Percentiles rank a stretch among this genome's conserved stretches.
These are phyloP conservation scores for Epinotia ramella DNA, from an alignment of 2,888 invertebrate species.

Conservation along the genomic window DNA sequence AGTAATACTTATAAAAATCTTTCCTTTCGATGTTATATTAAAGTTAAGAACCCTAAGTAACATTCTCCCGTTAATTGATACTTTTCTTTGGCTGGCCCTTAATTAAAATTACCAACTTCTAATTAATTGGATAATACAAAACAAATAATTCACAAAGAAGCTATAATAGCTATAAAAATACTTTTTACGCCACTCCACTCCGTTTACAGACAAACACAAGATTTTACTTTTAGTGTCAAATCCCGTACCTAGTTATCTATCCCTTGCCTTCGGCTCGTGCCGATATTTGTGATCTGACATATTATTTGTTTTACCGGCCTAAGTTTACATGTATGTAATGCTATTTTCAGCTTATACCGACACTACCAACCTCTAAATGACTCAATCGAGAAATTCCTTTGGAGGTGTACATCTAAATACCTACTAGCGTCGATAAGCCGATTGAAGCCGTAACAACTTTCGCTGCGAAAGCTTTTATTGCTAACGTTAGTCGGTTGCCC, in stretches of 20 bases:
- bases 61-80: neutral
- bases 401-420: neutral
- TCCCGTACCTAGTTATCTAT: neutral
- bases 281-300: neutral
- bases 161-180: no score
- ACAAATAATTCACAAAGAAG: neutral
- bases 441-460: conserved; percentile 27
- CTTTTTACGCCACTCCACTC: neutral
- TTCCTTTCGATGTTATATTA: neutral
- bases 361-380: neutral
- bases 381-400: neutral
- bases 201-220: neutral
- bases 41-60: neutral
- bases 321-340: neutral
- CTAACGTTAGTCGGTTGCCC: neutral
- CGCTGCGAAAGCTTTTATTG: conserved; percentile 26
- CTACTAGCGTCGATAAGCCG: neutral
- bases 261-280: neutral
- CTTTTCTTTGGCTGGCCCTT: neutral
- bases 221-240: neutral
- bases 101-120: neutral
- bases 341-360: neutral
- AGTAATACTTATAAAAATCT: conserved; percentile 13
- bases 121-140: neutral
- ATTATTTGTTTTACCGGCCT: neutral